Evolutionary conservation across 2,797 vertebrate species (phyloP).

Genomic region (Sebastes dallii): DNA sequence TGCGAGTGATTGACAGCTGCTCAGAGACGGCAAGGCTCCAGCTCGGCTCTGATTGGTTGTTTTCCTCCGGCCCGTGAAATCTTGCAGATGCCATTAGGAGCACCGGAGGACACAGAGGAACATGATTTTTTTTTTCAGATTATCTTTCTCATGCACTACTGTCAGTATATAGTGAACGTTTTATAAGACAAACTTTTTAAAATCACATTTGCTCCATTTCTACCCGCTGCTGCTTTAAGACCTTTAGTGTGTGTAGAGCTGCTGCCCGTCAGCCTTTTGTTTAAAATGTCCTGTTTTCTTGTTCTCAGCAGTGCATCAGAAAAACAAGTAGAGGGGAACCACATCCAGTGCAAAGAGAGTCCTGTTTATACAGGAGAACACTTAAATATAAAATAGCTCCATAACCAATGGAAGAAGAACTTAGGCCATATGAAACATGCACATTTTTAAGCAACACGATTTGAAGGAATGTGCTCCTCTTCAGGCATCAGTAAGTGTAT

Average conservation of each 20-base stretch:
- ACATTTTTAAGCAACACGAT: constrained; percentile 44
- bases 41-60: too few species aligned
- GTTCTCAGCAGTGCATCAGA: not conserved
- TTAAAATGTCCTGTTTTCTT: constrained; percentile 15
- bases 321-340: constrained; percentile 24
- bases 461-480: constrained; percentile 22
- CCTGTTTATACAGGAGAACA: not conserved
- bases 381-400: not conserved
- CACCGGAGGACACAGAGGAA: too few species aligned
- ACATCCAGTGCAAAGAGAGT: not conserved
- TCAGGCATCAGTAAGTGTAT: constrained; percentile 39
- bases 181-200: too few species aligned
- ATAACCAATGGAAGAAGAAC: not conserved
- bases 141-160: too few species aligned
- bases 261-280: constrained; percentile 15
- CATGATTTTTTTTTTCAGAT: too few species aligned
- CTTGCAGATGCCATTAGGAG: too few species aligned
- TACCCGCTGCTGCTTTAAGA: not conserved
- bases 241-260: not conserved
- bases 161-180: too few species aligned
- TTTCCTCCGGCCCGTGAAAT: too few species aligned
- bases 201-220: too few species aligned
- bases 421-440: constrained; percentile 29
- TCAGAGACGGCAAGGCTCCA: too few species aligned
- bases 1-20: too few species aligned